These are phyloP conservation scores for Vidua chalybeata DNA, from an alignment of 2,113 vertebrate genomes.

Conservation along the genomic window DNA sequence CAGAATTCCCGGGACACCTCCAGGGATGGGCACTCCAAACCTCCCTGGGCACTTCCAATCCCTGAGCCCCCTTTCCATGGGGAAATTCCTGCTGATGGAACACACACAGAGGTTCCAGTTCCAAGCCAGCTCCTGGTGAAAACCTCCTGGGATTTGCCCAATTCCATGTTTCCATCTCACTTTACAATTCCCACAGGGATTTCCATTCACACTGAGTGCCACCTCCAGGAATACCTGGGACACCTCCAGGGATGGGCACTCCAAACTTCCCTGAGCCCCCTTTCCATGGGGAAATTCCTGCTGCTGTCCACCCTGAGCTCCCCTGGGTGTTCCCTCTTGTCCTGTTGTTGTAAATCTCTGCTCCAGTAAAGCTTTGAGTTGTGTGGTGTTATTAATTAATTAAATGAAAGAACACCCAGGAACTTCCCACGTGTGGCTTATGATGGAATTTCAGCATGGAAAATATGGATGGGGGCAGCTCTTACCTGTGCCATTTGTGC, in stretches of 20 bases:
- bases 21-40: neutral
- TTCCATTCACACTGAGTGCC: neutral
- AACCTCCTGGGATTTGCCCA: too few relatives aligned
- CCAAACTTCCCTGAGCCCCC: neutral
- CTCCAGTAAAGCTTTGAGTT: neutral
- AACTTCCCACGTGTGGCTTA: neutral
- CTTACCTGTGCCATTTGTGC: neutral
- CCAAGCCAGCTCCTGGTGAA: too few relatives aligned
- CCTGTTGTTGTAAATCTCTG: neutral
- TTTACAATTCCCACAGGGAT: too few relatives aligned
- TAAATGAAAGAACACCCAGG: neutral
- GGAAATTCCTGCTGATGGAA: neutral
- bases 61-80: neutral
- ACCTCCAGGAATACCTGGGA: neutral
- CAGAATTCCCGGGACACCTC: neutral
- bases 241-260: neutral
- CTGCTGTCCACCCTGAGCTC: fast-evolving
- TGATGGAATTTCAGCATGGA: neutral
- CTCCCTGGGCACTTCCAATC: neutral
- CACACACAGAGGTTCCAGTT: too few relatives aligned
- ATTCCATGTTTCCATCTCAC: too few relatives aligned
- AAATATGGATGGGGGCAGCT: neutral
- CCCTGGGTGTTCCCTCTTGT: fast-evolving
- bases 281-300: neutral
- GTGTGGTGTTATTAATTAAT: neutral